phyloP scores from a whole-genome alignment of 2,113 vertebrate species.

The Glaucomys volans region DNA sequence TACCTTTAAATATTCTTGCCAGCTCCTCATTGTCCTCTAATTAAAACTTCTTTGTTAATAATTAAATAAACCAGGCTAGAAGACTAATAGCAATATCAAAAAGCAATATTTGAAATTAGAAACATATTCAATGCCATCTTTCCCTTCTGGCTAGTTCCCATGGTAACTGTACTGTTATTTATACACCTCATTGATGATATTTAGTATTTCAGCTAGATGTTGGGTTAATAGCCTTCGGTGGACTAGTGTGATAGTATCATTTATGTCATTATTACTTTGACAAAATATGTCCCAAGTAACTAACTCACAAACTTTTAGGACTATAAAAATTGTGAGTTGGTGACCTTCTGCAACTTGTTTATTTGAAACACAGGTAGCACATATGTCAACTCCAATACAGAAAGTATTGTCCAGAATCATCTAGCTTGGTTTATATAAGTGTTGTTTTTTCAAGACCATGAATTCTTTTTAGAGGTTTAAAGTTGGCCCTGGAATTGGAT shows the following conservation, averaged over 20 bases:
- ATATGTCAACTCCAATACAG: neutral
- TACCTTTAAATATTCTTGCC: neutral
- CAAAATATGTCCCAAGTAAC: neutral
- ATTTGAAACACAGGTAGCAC: constrained; percentile 12
- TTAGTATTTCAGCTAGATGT: constrained; percentile 20
- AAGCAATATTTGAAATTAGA: constrained; percentile 27
- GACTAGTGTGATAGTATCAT: neutral
- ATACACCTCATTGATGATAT: neutral
- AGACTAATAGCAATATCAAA: constrained; percentile 11
- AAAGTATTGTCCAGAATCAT: neutral
- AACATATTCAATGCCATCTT: neutral
- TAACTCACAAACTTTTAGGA: constrained; percentile 14
- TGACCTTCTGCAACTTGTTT: constrained; percentile 41
- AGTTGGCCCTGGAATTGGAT: neutral
- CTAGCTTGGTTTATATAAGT: neutral
- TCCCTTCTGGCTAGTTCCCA: neutral
- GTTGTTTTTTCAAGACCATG: neutral
- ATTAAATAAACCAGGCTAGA: neutral
- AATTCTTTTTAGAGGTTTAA: constrained; percentile 23
- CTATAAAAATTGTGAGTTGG: neutral
- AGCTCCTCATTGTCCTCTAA: constrained; percentile 32
- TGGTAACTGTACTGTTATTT: neutral
- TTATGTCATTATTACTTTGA: neutral
- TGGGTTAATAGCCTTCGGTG: neutral
- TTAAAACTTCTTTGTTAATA: constrained; percentile 41